Evolutionary conservation across 2,797 vertebrate genomes (phyloP), one percentile per base, ranked within the genome.

Genomic region (Protonibea diacanthus): DNA sequence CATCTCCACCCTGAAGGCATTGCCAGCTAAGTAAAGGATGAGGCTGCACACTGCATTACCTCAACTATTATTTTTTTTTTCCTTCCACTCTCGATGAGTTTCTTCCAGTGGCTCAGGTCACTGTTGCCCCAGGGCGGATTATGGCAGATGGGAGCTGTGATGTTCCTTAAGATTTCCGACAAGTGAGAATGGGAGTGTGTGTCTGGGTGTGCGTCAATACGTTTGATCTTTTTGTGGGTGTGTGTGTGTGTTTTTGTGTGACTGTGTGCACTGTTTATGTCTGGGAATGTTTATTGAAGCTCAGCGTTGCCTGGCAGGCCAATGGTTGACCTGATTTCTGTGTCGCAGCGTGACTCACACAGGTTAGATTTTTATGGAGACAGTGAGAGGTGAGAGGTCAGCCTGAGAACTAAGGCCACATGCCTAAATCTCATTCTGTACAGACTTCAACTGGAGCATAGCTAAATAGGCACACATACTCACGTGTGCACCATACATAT

Each of bases 61-160:
- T 89, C 83, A 81, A 81, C 86, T 86, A 81, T 82, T 88, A 68
- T 72, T 42, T 67, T 72, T 42, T 66, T 74, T 76, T 61, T 27
- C 48, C 57, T 74, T 85, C 65, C 75, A 84, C 83, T 88, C 82
- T 70, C 82, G 91, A 90, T 89, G 74, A 89, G 84, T 91, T 91
- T 89, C 81, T 93, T 91, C 80, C 86, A 74, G 83, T 83, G 82
- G 86, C 88, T 91, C 84, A 81, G 93, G 93, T 94, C 93, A 93
- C 80, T 75, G 81, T 81, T 91, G 85, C 93, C 82, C 79, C 55
- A 10, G 87, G 92, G 88, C 76, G 70, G 86, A 92, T 91, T 88
- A 91, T 80, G 68, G 86, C 87, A 78, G 90, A 89, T 81, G 72
- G 83, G 71, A 89, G 80, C 81, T 79, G 81, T 85, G 83, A 90